These are phyloP conservation scores for Silurus lanzhouensis DNA, from an alignment of 2,797 vertebrate species.

Conservation along the genomic window DNA sequence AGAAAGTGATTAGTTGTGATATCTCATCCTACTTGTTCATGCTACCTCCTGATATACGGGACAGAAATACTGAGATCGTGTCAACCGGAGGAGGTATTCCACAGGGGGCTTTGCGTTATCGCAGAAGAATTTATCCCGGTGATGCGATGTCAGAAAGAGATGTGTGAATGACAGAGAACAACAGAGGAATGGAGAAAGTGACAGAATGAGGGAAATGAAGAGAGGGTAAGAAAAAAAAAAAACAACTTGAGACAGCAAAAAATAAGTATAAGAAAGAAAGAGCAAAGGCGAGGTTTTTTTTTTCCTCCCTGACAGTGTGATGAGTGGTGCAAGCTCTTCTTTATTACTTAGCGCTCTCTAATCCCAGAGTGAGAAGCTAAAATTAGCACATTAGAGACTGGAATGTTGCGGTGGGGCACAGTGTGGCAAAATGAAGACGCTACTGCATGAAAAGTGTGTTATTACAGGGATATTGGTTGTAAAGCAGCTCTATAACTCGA, in stretches of 20 bases:
- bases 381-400: constrained; percentile 17
- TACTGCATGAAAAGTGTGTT: not conserved
- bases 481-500: not conserved
- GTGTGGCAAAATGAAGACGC: not conserved
- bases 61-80: not conserved
- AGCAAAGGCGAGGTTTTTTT: constrained; percentile 14
- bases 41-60: not conserved
- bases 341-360: constrained; percentile 33
- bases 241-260: not conserved
- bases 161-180: not conserved
- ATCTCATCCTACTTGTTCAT: too few species aligned
- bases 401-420: not conserved
- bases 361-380: constrained; percentile 34
- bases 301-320: not conserved
- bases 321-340: not conserved
- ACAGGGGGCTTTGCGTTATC: not conserved
- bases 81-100: not conserved
- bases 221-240: too few species aligned
- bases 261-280: not conserved
- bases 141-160: constrained; percentile 1
- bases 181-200: not conserved
- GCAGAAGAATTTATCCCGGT: not conserved
- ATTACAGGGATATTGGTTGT: not conserved
- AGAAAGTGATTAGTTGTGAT: not conserved
- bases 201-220: constrained; percentile 26